Evolutionary conservation across 1,140 invertebrate genomes (phyloP).

Genomic region (Tetramorium parvispinum): DNA sequence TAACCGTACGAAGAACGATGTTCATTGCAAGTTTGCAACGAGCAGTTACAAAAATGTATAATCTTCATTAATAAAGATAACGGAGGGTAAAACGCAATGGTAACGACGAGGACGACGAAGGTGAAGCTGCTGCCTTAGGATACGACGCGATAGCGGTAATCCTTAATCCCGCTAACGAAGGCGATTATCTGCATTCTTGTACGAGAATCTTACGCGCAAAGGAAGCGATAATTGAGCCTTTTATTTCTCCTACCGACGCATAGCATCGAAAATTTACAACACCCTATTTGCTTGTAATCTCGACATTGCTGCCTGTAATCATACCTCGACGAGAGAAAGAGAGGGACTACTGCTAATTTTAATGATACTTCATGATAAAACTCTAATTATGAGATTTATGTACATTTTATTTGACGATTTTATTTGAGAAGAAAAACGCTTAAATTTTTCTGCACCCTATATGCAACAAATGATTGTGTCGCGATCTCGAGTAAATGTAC

Average conservation of each 20-base stretch:
- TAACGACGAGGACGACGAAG: not conserved
- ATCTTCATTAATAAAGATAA: conserved; percentile 63
- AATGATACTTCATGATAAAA: conserved; percentile 61
- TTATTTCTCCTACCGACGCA: not conserved
- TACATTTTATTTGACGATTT: conserved; percentile 50
- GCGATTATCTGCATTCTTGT: conserved; percentile 38
- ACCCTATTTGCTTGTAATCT: conserved; percentile 49
- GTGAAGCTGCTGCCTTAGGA: conserved; percentile 12
- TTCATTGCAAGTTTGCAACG: conserved; percentile 26
- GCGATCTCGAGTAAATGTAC: not conserved
- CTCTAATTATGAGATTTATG: conserved; percentile 54
- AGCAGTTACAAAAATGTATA: conserved; percentile 25
- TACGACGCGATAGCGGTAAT: conserved; percentile 20
- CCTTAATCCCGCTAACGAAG: conserved; percentile 52
- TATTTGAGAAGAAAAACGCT: conserved; percentile 48
- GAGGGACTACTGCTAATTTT: conserved; percentile 57
- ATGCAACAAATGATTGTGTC: not conserved
- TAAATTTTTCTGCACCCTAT: conserved; percentile 7
- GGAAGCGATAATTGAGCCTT: conserved; percentile 56
- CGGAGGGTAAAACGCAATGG: conserved; percentile 26
- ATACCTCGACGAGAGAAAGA: not conserved
- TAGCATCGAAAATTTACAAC: conserved; percentile 64
- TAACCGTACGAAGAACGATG: conserved; percentile 13
- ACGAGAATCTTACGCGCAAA: conserved; percentile 25
- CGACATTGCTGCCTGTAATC: conserved; percentile 56